phyloP scores from a whole-genome alignment of 2,888 invertebrate genomes.

The Zaprionus bogoriensis region DNA sequence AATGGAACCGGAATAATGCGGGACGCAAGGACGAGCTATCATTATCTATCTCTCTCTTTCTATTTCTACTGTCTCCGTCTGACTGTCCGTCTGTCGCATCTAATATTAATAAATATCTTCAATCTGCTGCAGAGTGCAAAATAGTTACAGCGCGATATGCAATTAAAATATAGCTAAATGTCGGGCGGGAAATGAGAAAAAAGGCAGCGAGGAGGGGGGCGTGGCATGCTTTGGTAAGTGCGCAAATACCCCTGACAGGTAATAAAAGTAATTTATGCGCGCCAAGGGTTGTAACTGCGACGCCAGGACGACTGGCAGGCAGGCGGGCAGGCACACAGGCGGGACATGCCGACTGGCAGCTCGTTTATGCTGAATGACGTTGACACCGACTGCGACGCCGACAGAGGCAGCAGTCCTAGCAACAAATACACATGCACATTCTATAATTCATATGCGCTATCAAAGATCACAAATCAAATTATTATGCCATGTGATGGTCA shows the following conservation, averaged over 20 bases:
- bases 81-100: slow-evolving; percentile 64
- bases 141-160: slow-evolving; percentile 79
- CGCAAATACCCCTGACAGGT: slow-evolving; percentile 80
- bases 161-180: slow-evolving; percentile 81
- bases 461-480: slow-evolving; percentile 82
- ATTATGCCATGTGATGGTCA: slow-evolving; percentile 79
- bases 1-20: slow-evolving; percentile 76
- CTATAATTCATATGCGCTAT: slow-evolving; percentile 81
- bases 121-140: slow-evolving; percentile 78
- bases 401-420: slow-evolving; percentile 6
- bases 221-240: slow-evolving; percentile 20
- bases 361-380: slow-evolving; percentile 76
- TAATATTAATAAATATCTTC: slow-evolving; percentile 81
- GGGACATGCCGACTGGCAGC: slow-evolving; percentile 51
- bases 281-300: slow-evolving; percentile 80
- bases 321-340: slow-evolving; percentile 26
- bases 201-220: slow-evolving; percentile 9
- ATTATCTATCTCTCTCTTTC: slow-evolving; percentile 14
- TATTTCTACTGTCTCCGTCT: slow-evolving; percentile 14
- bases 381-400: slow-evolving; percentile 58
- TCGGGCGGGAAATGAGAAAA: slow-evolving; percentile 70
- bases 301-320: slow-evolving; percentile 41
- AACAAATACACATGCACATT: slow-evolving; percentile 48
- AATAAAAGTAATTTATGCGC: slow-evolving; percentile 82
- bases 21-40: not conserved